These are phyloP conservation scores for Bedellia somnulentella DNA, from an alignment of 2,888 invertebrate species.

Conservation along the genomic window DNA sequence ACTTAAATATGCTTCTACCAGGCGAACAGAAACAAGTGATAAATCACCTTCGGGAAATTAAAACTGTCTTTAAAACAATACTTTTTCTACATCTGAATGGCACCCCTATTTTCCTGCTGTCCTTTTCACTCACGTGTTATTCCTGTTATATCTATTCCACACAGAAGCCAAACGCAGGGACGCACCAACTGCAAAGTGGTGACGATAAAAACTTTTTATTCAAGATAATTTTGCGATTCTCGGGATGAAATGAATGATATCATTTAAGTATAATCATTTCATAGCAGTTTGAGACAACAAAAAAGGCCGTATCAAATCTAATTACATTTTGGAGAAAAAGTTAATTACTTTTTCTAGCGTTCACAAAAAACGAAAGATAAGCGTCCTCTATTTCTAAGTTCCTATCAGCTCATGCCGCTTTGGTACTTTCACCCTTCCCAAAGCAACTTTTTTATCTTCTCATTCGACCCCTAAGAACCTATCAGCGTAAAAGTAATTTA, in stretches of 20 bases:
- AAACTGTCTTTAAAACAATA: conserved; percentile 59
- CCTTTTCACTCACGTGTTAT: conserved; percentile 11
- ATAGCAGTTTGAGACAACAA: background rate
- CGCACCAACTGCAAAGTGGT: too few species aligned
- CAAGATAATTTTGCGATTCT: conserved; percentile 8
- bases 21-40: conserved; percentile 29
- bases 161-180: conserved; percentile 10
- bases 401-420: conserved; percentile 22
- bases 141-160: conserved; percentile 12
- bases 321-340: conserved; percentile 33
- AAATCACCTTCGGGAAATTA: conserved; percentile 63
- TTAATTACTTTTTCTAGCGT: conserved; percentile 53
- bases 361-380: conserved; percentile 44
- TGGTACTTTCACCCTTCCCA: conserved; percentile 37
- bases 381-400: conserved; percentile 12
- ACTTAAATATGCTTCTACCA: conserved; percentile 18
- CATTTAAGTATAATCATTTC: too few species aligned
- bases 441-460: conserved; percentile 21
- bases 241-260: too few species aligned
- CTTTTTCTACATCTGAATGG: conserved; percentile 33
- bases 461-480: conserved; percentile 23
- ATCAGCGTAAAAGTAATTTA: conserved; percentile 37
- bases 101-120: conserved; percentile 16
- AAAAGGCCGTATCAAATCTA: conserved; percentile 30
- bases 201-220: conserved; percentile 15